Conservation (phyloP, 2,113 vertebrate genomes). For the Anas platyrhynchos region DNA sequence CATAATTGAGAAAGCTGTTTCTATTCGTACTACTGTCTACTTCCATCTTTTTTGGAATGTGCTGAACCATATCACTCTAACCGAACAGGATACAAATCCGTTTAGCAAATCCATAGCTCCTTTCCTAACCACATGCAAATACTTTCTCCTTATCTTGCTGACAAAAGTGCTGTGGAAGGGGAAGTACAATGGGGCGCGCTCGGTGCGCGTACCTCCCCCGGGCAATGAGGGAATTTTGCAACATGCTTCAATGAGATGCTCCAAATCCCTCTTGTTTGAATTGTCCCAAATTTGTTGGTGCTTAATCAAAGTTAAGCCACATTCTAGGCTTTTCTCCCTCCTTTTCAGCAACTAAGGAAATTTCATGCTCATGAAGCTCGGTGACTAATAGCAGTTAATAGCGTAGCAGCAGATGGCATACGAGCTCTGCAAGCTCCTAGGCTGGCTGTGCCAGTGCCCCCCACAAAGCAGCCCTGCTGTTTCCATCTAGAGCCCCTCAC, state of each 20-base stretch:
- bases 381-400: conserved; percentile 67
- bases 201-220: background rate
- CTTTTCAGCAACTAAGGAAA: conserved; percentile 54
- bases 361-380: conserved; percentile 63
- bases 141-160: conserved; percentile 52
- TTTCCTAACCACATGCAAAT: conserved; percentile 52
- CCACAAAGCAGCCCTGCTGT: conserved; percentile 47
- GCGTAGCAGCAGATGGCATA: conserved; percentile 65
- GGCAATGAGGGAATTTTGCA: conserved; percentile 62
- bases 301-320: conserved; percentile 70
- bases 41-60: conserved; percentile 54
- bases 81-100: conserved; percentile 52
- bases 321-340: conserved; percentile 58
- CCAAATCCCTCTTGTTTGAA: conserved; percentile 67
- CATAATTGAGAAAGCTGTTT: conserved; percentile 65
- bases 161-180: conserved; percentile 45
- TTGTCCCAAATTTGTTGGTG: conserved; percentile 67
- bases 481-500: background rate
- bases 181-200: conserved; percentile 21
- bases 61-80: conserved; percentile 63
- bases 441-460: background rate
- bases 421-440: background rate
- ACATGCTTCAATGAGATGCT: conserved; percentile 32
- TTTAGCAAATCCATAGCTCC: conserved; percentile 60
- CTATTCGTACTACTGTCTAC: conserved; percentile 47